Base-by-base conservation (phyloP, 2,113 vertebrate species). In the Brienomyrus longianalis region DNA sequence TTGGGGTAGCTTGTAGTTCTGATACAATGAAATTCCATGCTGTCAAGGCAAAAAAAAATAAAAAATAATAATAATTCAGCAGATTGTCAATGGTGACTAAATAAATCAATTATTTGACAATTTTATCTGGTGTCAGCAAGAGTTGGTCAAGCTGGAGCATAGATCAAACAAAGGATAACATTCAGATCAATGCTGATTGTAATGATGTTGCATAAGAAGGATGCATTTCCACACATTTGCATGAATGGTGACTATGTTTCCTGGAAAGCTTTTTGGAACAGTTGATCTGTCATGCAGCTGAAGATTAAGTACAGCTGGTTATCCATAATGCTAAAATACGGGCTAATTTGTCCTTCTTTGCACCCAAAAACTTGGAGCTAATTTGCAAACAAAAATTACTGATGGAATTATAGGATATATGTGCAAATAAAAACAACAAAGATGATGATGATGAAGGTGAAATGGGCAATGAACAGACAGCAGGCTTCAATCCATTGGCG, bases 1-100 rank as follows among this genome's bases (percentile, higher is more conserved):
- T 92, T 97, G 96, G 0, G 98, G 98, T 90, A 97, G 95, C 90
- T 96, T 96, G 92, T 97, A 99, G 94, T 97, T 99, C 95, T 99
- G 97, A 93, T 98, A 98, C 9, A 99, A 96, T 48, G 97, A 95
- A 91, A 97, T 96, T 84, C 98, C 98, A 35, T 97, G 97, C 98
- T 99, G 94, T 17, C 90, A 93, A 94, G 45, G 89, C 94, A 90
- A 88, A 91, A 88, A 91, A 39, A 39, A 39, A 39, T 2, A 39
- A 39, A 39, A 39, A 39, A 39, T 2, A 39, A 39, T 2, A 39
- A 39, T 1, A 39, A 39, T 1, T 2, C 74, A 35, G 35, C 39
- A 85, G 62, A 88, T 6, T 8, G 45, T 39, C 5, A 54, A 80
- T 4, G 11, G 9, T 45, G 6, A 47, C 59, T 50, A 43, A 43